These are phyloP conservation scores for Chaenocephalus aceratus DNA, from an alignment of 2,113 vertebrate genomes.

Conservation along the genomic window DNA sequence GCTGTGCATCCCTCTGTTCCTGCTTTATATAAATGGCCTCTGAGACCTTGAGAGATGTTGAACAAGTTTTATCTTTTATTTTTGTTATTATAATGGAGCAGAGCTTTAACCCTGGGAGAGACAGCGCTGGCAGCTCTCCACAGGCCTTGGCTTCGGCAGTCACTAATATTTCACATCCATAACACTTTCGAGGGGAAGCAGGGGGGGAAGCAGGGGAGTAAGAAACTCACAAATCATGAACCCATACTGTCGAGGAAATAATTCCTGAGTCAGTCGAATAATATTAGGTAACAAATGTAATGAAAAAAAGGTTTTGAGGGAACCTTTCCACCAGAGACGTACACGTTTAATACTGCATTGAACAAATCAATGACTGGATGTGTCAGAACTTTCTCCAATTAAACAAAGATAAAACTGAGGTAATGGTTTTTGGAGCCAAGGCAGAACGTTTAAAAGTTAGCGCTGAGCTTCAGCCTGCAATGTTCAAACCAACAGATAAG, in stretches of 20 bases:
- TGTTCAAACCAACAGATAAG: too few relatives aligned
- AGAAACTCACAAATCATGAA: slow-evolving; percentile 58
- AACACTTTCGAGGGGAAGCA: slow-evolving; percentile 50
- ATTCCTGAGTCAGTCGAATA: slow-evolving; percentile 37
- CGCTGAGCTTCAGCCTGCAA: too few relatives aligned
- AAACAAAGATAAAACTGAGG: too few relatives aligned
- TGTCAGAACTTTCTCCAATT: too few relatives aligned
- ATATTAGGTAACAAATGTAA: slow-evolving; percentile 25
- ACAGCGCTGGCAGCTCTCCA: slow-evolving; percentile 50
- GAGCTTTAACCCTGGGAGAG: slow-evolving; percentile 63
- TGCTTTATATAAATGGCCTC: slow-evolving; percentile 39
- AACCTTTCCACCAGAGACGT: slow-evolving; percentile 20
- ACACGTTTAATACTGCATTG: slow-evolving; percentile 16
- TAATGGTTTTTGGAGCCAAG: too few relatives aligned
- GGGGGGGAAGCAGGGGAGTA: slow-evolving; percentile 31
- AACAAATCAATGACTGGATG: too few relatives aligned
- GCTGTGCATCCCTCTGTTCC: slow-evolving; percentile 11
- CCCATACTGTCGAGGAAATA: slow-evolving; percentile 31
- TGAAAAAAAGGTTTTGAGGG: slow-evolving; percentile 32
- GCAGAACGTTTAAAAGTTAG: too few relatives aligned
- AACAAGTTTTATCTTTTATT: slow-evolving; percentile 63
- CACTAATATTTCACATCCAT: slow-evolving; percentile 63
- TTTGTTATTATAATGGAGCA: slow-evolving; percentile 59
- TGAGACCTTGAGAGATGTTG: slow-evolving; percentile 51
- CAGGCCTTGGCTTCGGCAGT: slow-evolving; percentile 56